These are phyloP conservation scores for Hemicrepidius hirtus DNA, from an alignment of 2,888 invertebrate species.

Conservation along the genomic window DNA sequence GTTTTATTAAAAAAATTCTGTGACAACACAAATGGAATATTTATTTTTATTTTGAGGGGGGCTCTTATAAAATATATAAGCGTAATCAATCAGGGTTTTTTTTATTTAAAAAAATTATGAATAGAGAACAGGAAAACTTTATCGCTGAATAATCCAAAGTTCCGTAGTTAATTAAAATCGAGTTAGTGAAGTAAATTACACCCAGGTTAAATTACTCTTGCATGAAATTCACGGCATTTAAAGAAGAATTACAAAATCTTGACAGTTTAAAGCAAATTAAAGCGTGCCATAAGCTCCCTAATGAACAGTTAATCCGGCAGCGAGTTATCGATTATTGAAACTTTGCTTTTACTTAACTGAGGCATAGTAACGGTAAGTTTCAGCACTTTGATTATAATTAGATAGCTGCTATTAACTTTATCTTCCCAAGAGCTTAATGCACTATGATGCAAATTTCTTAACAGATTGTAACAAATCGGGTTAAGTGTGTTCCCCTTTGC, in stretches of 20 bases:
- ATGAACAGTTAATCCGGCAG: constrained; percentile 57
- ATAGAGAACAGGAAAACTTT: too few species aligned
- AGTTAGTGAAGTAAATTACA: neutral
- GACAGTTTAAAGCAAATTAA: constrained; percentile 49
- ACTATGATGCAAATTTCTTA: constrained; percentile 42
- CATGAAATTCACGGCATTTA: constrained; percentile 16
- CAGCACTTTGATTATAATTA: constrained; percentile 62
- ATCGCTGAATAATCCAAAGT: neutral
- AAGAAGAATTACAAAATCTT: constrained; percentile 39
- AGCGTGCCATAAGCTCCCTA: constrained; percentile 35
- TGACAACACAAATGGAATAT: too few species aligned
- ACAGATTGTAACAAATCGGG: constrained; percentile 44
- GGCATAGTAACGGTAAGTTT: constrained; percentile 55
- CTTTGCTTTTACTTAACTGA: constrained; percentile 56
- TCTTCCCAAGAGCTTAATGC: constrained; percentile 44
- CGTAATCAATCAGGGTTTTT: too few species aligned
- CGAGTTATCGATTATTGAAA: constrained; percentile 59
- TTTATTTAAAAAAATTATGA: too few species aligned
- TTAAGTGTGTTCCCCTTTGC: constrained; percentile 26
- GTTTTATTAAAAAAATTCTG: too few species aligned
- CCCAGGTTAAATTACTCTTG: neutral
- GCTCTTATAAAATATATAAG: too few species aligned
- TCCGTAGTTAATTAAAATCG: neutral
- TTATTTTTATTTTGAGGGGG: too few species aligned
- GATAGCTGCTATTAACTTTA: constrained; percentile 59